phyloP scores from a whole-genome alignment of 2,888 invertebrate genomes.

The Hirtodrosophila histrioides region DNA sequence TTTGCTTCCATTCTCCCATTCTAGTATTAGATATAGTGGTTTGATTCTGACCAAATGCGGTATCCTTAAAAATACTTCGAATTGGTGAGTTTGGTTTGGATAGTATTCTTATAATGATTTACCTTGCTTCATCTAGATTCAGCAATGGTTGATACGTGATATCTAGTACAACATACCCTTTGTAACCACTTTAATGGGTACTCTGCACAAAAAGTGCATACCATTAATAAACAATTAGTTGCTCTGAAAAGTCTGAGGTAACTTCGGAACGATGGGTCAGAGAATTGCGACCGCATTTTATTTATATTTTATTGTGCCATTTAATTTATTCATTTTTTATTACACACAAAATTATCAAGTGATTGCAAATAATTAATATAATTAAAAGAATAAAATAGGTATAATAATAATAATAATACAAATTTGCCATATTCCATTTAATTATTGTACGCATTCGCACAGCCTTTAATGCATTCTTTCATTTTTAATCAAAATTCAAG shows the following conservation, averaged over 20 bases:
- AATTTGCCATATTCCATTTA: conserved; percentile 64
- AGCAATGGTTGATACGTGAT: too few species aligned
- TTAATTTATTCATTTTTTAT: conserved; percentile 66
- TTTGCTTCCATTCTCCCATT: too few species aligned
- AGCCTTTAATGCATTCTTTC: neutral
- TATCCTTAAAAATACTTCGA: too few species aligned
- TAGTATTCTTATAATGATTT: too few species aligned
- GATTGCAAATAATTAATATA: conserved; percentile 25
- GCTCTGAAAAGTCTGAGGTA: conserved; percentile 15
- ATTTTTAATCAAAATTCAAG: conserved; percentile 56
- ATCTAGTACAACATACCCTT: conserved; percentile 2
- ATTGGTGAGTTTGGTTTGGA: too few species aligned
- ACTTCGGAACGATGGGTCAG: conserved; percentile 21
- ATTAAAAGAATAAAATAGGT: conserved; percentile 5
- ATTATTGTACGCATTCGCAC: conserved; percentile 46
- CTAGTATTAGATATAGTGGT: too few species aligned
- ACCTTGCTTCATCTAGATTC: too few species aligned
- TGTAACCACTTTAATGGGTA: neutral
- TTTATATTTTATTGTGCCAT: conserved; percentile 46
- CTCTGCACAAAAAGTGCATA: conserved; percentile 38
- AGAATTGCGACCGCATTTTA: conserved; percentile 58
- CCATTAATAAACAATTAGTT: conserved; percentile 68
- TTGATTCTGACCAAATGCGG: too few species aligned
- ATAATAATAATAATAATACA: conserved; percentile 27
- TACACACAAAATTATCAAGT: conserved; percentile 28